Evolutionary conservation across 1,140 invertebrate genomes (phyloP), one percentile per base, ranked within the genome.

Genomic region (Bradysia coprophila): DNA sequence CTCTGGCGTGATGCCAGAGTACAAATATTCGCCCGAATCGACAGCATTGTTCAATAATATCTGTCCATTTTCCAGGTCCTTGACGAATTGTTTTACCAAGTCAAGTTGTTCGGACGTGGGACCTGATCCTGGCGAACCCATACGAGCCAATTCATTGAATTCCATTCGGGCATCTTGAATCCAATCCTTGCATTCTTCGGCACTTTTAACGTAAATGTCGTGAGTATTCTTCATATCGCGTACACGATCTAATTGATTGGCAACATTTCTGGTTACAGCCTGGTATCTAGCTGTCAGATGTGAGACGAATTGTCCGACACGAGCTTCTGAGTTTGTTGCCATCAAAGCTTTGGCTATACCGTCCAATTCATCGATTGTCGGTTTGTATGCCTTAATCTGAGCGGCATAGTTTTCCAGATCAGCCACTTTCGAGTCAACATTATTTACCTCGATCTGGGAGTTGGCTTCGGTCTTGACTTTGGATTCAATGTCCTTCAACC

Each of bases 401-500:
- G 68, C 64, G 38, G 74, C 66, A 2, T 88, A 59, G 11, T 67
- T 52, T 44, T 72, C 63, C 33, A 81, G 69, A 58, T 84, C 75
- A 37, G 69, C 53, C 21, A 83, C 72, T 62, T 90, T 90, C 11
- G 70, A 57, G 40, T 77, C 69, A 34, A 91, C 75, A 43, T 75
- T 69, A 16, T 71, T 61, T 4, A 87, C 52, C 53, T 83, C 67
- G 45, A 85, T 61, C 49, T 84, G 72, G 33, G 66, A 70, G 5
- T 73, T 71, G 10, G 78, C 76, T 56, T 89, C 83, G 31, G 65
- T 61, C 54, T 85, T 72, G 1, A 88, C 73, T 56, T 70, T 76
- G 39, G 73, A 75, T 65, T 96, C 90, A 45, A 78, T 79, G 39
- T 85, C 78, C 55, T 86, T 88, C n/a, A 96, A 56, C 85, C 84